These are phyloP conservation scores for Microtus pennsylvanicus DNA, from an alignment of 2,113 vertebrate genomes.

Conservation along the genomic window DNA sequence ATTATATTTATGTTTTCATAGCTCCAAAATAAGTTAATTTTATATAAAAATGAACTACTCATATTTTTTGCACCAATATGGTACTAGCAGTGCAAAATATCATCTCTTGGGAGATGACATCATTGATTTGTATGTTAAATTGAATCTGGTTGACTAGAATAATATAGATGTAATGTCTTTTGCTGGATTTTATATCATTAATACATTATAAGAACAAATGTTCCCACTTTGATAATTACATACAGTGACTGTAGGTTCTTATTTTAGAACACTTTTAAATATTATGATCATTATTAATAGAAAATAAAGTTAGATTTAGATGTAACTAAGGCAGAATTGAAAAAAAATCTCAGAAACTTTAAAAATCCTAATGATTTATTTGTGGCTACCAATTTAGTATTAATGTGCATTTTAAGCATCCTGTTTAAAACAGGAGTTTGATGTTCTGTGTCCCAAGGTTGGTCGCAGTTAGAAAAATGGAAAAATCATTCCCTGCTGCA, in stretches of 20 bases:
- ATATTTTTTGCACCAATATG: background rate
- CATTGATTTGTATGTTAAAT: background rate
- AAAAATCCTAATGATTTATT: background rate
- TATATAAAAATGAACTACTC: background rate
- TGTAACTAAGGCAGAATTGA: background rate
- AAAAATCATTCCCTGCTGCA: constrained; percentile 36
- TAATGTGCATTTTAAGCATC: background rate
- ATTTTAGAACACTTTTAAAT: background rate
- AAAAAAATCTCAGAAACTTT: background rate
- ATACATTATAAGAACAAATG: background rate
- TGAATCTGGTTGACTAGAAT: background rate
- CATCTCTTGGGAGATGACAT: background rate
- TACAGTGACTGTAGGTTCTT: background rate
- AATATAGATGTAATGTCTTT: background rate
- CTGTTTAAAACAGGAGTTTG: constrained; percentile 38
- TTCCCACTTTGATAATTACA: background rate
- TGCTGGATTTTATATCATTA: constrained; percentile 12
- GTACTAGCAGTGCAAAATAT: background rate
- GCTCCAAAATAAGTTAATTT: background rate
- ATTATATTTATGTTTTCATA: background rate
- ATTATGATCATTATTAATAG: background rate
- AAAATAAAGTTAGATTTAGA: background rate
- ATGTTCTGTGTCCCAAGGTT: background rate
- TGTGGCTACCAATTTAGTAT: background rate
- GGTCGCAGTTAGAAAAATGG: constrained; percentile 17